Base-by-base conservation (phyloP, 2,113 vertebrate species). In the Ciconia stormi region DNA sequence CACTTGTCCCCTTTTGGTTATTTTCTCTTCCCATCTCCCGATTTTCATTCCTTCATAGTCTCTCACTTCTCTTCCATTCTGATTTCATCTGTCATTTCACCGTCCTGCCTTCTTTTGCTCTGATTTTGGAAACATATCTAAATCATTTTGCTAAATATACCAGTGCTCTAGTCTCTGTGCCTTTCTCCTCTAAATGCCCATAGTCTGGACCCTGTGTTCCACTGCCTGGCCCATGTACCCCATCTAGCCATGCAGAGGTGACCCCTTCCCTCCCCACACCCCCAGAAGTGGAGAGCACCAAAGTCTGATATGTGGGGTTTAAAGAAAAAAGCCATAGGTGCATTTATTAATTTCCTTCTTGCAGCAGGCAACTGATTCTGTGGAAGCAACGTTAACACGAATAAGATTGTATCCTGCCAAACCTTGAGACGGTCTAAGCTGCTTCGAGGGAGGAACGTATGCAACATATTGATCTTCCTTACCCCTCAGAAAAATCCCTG, bases 401-500 rank as follows among this genome's bases (percentile, higher is more conserved):
- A 4, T 52, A 80, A 50, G 46, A 38, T 23, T 16, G 16, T 83
- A 42, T 88, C 27, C 55, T 93, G 56, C 27, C 44, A 87, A 84
- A 71, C 15, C 29, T 42, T 25, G 66, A 91, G 53, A 56, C 0
- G 0, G 9, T 56, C 53, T 93, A 55, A 65, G 61, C 26, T 81
- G 50, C 38, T 82, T 80, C 42, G 47, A 69, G 42, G 70, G 65
- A 50, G 30, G 27, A 87, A 78, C 2, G 2, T 88, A 72, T 86
- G 93, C 94, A 96, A 91, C 44, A 47, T 55, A 69, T 25, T 93
- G 89, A 70, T 95, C 94, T 95, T 94, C 88, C 36, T 69, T 76
- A 58, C 6, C 34, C 73, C 62, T 97, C 93, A 77, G 88, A 95
- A 97, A 97, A 95, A 93, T 81, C 87, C 69, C 82, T 26, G 26